Percentiles rank a stretch among this genome's conserved stretches.
These are phyloP conservation scores for Podarcis siculus DNA, from an alignment of 2,797 vertebrate species.

Conservation along the genomic window DNA sequence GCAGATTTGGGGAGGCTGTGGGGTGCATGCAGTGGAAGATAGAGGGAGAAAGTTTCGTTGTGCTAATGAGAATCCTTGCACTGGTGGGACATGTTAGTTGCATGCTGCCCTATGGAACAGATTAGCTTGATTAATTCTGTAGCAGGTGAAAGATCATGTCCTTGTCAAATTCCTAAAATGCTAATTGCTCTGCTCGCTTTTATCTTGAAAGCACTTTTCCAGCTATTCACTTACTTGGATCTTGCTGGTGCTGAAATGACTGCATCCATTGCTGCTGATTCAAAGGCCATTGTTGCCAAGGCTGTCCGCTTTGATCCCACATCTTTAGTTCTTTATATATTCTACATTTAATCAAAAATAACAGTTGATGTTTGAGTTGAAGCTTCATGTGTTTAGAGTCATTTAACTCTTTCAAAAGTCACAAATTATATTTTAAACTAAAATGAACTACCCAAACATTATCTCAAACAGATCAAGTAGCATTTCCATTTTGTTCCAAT, in stretches of 20 bases:
- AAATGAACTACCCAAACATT: slow-evolving; percentile 60
- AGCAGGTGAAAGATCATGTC: neutral
- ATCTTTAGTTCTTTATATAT: slow-evolving; percentile 82
- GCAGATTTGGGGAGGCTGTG: too few species aligned
- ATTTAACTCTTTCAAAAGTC: slow-evolving; percentile 64
- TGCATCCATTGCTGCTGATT: slow-evolving; percentile 99
- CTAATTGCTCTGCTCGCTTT: slow-evolving; percentile 19
- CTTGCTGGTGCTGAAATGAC: slow-evolving; percentile 98
- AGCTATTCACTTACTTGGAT: slow-evolving; percentile 88
- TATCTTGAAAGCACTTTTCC: slow-evolving; percentile 44
- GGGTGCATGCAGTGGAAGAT: too few species aligned
- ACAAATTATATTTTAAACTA: slow-evolving; percentile 58
- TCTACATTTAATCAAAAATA: slow-evolving; percentile 76
- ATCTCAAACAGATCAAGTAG: neutral
- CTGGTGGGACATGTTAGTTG: too few species aligned
- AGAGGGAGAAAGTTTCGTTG: too few species aligned
- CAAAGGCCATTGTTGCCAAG: slow-evolving; percentile 99
- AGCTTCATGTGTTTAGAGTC: slow-evolving; percentile 62
- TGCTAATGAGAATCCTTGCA: too few species aligned
- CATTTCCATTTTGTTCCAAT: neutral
- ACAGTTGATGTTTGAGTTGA: slow-evolving; percentile 72
- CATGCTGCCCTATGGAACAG: neutral
- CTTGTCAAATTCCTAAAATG: slow-evolving; percentile 34
- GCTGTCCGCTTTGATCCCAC: slow-evolving; percentile 99
- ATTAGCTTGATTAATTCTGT: neutral